Evolutionary conservation across 2,797 vertebrate species (phyloP).

Genomic region (Sebastes iracundus): DNA sequence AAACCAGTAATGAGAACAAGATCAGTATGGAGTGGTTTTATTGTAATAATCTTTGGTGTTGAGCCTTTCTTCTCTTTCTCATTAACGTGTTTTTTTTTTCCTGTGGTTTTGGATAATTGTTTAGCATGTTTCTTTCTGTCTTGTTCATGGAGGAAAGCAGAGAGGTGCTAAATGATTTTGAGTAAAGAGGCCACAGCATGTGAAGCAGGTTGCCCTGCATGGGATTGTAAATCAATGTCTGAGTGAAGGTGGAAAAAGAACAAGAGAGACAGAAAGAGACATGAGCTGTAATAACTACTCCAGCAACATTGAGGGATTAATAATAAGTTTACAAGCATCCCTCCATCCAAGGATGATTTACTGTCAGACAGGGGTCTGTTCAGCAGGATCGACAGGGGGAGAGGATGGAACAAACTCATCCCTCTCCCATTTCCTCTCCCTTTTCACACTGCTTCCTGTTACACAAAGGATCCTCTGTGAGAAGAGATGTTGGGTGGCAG

Average conservation of each 20-base stretch:
- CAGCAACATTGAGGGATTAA: slow-evolving; percentile 46
- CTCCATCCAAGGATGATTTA: slow-evolving; percentile 54
- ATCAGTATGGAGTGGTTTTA: background rate
- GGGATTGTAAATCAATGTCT: slow-evolving; percentile 41
- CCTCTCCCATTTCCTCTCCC: slow-evolving; percentile 55
- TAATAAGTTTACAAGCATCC: slow-evolving; percentile 47
- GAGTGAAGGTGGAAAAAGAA: slow-evolving; percentile 12
- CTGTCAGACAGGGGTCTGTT: slow-evolving; percentile 66
- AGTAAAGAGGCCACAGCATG: background rate
- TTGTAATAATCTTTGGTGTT: slow-evolving; percentile 2
- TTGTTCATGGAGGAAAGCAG: background rate
- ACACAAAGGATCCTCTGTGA: slow-evolving; percentile 75
- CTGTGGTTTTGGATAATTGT: background rate
- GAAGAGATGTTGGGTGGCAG: slow-evolving; percentile 53
- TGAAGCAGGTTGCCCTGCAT: slow-evolving; percentile 16
- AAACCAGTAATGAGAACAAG: slow-evolving; percentile 55
- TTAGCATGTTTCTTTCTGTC: slow-evolving; percentile 5
- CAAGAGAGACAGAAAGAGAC: background rate
- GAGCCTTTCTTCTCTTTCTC: background rate
- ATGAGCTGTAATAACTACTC: slow-evolving; percentile 32
- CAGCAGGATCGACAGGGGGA: slow-evolving; percentile 45
- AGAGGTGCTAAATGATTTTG: background rate
- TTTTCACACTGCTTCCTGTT: slow-evolving; percentile 62
- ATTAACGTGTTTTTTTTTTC: background rate
- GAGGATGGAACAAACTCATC: slow-evolving; percentile 61